phyloP scores from a whole-genome alignment of 2,113 vertebrate species.

The Aphyosemion australe region DNA sequence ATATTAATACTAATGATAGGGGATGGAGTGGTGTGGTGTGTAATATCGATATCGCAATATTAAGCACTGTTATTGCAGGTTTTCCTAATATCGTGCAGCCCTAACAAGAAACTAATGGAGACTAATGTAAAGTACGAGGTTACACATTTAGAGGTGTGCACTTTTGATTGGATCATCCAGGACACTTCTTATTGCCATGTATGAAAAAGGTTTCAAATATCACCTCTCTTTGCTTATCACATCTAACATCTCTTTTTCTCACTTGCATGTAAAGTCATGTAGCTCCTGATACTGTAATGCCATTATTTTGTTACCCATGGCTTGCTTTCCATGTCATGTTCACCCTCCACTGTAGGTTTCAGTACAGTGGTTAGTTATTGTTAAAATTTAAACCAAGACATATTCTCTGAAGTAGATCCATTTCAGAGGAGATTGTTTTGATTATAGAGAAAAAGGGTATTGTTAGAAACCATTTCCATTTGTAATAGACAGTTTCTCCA shows the following conservation, averaged over 20 bases:
- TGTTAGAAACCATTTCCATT: conserved; percentile 38
- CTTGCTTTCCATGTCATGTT: not conserved
- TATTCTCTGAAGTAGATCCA: conserved; percentile 1
- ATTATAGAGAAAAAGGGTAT: conserved; percentile 53
- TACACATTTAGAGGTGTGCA: not conserved
- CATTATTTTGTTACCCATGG: not conserved
- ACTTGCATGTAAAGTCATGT: conserved; percentile 14
- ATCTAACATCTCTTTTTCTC: conserved; percentile 63
- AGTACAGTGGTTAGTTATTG: not conserved
- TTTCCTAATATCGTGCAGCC: too few species aligned
- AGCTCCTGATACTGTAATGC: conserved; percentile 2
- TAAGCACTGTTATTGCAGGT: too few species aligned
- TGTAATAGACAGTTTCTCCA: not conserved
- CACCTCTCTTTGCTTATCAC: conserved; percentile 10
- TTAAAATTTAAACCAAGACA: conserved; percentile 10
- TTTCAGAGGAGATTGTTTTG: conserved; percentile 6
- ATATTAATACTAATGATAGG: too few species aligned
- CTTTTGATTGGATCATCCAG: not conserved
- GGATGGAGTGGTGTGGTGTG: too few species aligned
- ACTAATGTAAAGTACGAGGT: not conserved
- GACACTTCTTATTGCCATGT: not conserved
- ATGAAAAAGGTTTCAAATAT: conserved; percentile 13
- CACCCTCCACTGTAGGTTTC: not conserved
- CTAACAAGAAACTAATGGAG: not conserved
- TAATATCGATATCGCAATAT: too few species aligned